A percentile compares a stretch with the other conserved stretches of the same genome.
These are phyloP conservation scores for Cyclargus thomasi DNA, from an alignment of 1,140 invertebrate genomes.

Conservation along the genomic window DNA sequence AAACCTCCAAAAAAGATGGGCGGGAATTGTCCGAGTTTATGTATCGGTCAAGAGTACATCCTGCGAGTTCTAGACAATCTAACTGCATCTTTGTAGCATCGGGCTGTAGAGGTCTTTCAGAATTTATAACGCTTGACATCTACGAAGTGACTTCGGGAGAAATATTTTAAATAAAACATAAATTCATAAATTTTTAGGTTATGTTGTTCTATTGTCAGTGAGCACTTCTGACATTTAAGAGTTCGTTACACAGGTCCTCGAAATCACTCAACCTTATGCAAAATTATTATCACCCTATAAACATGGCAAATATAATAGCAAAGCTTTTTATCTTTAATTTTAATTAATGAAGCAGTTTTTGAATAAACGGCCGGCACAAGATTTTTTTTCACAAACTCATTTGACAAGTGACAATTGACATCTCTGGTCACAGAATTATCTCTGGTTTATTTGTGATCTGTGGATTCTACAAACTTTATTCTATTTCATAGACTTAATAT, in stretches of 20 bases:
- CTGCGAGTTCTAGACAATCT: slow-evolving; percentile 81
- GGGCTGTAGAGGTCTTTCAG: slow-evolving; percentile 41
- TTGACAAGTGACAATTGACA: too few species aligned
- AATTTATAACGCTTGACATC: slow-evolving; percentile 58
- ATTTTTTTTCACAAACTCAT: neutral
- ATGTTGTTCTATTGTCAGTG: slow-evolving; percentile 6
- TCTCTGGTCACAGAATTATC: too few species aligned
- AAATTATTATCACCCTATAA: neutral
- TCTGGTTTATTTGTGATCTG: too few species aligned
- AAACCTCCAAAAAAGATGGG: slow-evolving; percentile 79
- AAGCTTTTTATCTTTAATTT: too few species aligned
- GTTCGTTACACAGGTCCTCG: neutral
- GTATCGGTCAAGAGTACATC: slow-evolving; percentile 83
- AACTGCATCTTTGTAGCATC: slow-evolving; percentile 76
- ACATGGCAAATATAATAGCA: neutral
- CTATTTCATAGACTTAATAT: too few species aligned
- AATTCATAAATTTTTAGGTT: slow-evolving; percentile 22
- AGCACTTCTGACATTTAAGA: neutral
- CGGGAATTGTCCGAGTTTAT: slow-evolving; percentile 82
- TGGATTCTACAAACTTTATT: too few species aligned
- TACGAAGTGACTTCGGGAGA: slow-evolving; percentile 32
- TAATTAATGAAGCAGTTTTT: neutral
- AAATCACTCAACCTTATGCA: neutral
- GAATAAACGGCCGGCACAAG: neutral
- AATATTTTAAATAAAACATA: slow-evolving; percentile 22